These are phyloP conservation scores for Peromyscus melanophrys DNA, from an alignment of 2,797 vertebrate species.

Conservation along the genomic window DNA sequence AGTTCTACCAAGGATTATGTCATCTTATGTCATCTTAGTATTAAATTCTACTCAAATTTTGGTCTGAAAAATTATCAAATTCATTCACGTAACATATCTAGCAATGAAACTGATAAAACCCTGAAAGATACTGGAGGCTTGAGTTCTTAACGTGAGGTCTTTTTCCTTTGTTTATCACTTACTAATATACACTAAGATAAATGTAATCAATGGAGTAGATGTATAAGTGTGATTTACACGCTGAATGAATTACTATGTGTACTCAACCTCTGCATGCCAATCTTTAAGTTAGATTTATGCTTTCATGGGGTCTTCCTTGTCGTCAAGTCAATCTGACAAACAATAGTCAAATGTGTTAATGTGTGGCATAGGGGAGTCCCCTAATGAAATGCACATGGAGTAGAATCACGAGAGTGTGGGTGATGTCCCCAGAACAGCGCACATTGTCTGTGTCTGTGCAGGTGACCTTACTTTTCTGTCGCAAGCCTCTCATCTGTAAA, in stretches of 20 bases:
- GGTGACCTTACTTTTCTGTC: neutral
- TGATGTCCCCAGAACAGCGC: neutral
- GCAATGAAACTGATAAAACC: neutral
- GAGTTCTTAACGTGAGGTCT: neutral
- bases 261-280: neutral
- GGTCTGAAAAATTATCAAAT: neutral
- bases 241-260: neutral
- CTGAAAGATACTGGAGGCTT: neutral
- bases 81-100: neutral
- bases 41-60: neutral
- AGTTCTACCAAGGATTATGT: neutral
- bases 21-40: neutral
- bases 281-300: neutral
- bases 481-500: neutral
- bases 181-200: neutral
- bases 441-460: neutral
- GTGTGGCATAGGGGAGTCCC: neutral
- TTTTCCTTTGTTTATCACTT: neutral
- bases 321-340: neutral
- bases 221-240: neutral
- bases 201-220: neutral
- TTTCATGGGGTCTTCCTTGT: neutral
- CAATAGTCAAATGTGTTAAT: neutral
- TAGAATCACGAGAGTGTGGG: neutral
- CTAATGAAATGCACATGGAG: neutral